Evolutionary conservation across 2,888 invertebrate species (phyloP).

Genomic region (Netelia inedita): DNA sequence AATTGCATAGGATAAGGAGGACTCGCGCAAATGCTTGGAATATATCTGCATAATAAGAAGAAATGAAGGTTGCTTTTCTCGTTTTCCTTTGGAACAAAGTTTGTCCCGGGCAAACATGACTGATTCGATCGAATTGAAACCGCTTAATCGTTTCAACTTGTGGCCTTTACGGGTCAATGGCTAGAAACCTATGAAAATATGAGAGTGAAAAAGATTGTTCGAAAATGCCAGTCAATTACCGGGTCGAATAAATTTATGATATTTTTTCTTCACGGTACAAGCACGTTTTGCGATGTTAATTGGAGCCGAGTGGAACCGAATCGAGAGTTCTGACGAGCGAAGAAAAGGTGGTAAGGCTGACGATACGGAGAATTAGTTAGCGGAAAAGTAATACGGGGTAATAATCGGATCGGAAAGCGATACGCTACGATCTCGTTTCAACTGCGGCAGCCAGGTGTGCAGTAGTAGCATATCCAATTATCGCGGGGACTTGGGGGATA

Average conservation of each 20-base stretch:
- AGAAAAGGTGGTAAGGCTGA: neutral
- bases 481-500: constrained; percentile 38
- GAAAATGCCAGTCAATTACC: too few relatives aligned
- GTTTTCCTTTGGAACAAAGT: neutral
- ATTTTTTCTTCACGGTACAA: too few relatives aligned
- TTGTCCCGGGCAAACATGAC: too few relatives aligned
- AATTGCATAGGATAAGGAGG: constrained; percentile 15
- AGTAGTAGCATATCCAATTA: constrained; percentile 55
- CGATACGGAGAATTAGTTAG: neutral
- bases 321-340: neutral
- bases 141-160: too few relatives aligned
- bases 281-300: neutral
- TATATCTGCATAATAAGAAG: neutral
- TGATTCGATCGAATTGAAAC: too few relatives aligned
- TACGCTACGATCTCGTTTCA: constrained; percentile 34
- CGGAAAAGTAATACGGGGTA: constrained; percentile 37
- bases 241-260: too few relatives aligned
- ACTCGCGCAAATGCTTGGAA: neutral
- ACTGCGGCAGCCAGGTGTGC: neutral
- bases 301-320: neutral
- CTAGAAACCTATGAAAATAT: too few relatives aligned
- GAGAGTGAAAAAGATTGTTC: too few relatives aligned
- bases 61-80: neutral
- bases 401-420: constrained; percentile 50
- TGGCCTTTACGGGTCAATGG: too few relatives aligned